Conservation (phyloP, 2,888 invertebrate species). For the Pyralis farinalis region DNA sequence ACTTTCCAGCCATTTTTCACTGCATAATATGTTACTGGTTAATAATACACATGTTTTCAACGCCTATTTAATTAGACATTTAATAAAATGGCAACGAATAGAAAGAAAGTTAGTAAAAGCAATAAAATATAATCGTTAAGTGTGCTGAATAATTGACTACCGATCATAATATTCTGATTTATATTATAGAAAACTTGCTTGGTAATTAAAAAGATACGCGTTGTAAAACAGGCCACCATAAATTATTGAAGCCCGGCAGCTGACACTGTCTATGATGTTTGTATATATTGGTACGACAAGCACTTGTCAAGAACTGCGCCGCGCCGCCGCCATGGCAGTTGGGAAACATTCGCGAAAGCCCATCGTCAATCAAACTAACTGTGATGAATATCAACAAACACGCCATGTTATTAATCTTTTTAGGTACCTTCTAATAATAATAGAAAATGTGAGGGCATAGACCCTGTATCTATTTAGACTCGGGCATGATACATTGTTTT, state of each 20-base stretch:
- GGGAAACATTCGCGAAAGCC: slow-evolving; percentile 19
- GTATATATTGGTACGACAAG: neutral
- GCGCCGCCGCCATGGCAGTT: slow-evolving; percentile 8
- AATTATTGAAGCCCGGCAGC: slow-evolving; percentile 21
- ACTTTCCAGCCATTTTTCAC: too few relatives aligned
- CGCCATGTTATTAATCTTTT: slow-evolving; percentile 31
- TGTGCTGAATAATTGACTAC: neutral
- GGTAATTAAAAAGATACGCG: neutral
- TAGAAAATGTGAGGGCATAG: slow-evolving; percentile 14
- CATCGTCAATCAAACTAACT: slow-evolving; percentile 34
- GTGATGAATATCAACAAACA: slow-evolving; percentile 28
- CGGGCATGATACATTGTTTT: neutral
- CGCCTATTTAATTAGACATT: neutral
- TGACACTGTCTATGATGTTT: neutral
- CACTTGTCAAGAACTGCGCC: neutral
- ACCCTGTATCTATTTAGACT: slow-evolving; percentile 12
- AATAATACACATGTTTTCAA: too few relatives aligned
- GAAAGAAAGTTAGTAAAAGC: neutral
- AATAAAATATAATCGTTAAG: neutral
- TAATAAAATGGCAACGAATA: neutral
- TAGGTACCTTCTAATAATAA: slow-evolving; percentile 15
- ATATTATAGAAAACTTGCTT: neutral
- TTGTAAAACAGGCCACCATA: slow-evolving; percentile 14
- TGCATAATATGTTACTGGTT: too few relatives aligned
- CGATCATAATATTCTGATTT: neutral